phyloP scores from a whole-genome alignment of 23 tunicate genomes.

The Botrylloides violaceus region DNA sequence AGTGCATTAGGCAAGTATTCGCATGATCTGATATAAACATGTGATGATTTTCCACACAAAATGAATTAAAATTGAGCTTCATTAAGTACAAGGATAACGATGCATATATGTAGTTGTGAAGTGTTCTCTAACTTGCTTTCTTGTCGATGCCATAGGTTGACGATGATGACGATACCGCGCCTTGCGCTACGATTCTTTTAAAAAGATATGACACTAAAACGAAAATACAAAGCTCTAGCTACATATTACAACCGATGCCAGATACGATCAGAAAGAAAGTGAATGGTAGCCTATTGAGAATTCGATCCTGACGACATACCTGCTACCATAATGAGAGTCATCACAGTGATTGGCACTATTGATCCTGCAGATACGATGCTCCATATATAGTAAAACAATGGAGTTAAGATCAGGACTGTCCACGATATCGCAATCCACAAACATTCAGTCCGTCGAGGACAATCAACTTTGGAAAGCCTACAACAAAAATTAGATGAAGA shows the following conservation, averaged over 20 bases:
- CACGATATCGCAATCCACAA: slow-evolving; percentile 45
- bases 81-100: neutral
- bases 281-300: too few relatives aligned
- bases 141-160: slow-evolving; percentile 15
- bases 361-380: neutral
- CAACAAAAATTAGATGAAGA: neutral
- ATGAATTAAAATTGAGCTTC: too few relatives aligned
- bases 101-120: neutral
- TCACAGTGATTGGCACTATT: neutral
- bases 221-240: too few relatives aligned
- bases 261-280: too few relatives aligned
- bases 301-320: neutral
- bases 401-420: slow-evolving; percentile 28
- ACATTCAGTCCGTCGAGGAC: slow-evolving; percentile 15
- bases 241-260: too few relatives aligned
- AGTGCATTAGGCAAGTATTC: slow-evolving; percentile 1
- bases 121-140: neutral
- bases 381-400: slow-evolving; percentile 29
- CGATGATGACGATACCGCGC: slow-evolving; percentile 22
- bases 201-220: slow-evolving; percentile 15
- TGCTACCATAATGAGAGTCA: neutral
- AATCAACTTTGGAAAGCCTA: neutral
- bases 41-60: too few relatives aligned
- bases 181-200: slow-evolving; percentile 16
- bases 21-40: too few relatives aligned